Evolutionary conservation across 2,888 invertebrate genomes (phyloP).

Genomic region (Ichneumoninae sp.): DNA sequence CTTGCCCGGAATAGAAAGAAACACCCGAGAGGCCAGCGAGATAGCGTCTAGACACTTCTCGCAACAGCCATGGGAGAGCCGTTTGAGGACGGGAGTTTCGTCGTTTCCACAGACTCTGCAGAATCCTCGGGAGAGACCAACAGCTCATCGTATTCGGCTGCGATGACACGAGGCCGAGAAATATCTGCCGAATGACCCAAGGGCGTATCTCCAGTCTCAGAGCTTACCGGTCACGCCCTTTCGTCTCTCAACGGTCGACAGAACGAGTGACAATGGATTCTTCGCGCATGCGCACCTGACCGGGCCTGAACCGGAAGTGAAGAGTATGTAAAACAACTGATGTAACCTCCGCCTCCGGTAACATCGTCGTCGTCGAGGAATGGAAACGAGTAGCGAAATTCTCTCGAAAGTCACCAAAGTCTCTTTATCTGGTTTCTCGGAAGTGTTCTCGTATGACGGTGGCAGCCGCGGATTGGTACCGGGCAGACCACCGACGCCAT

Average conservation of each 20-base stretch:
- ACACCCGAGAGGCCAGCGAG: conserved; percentile 6
- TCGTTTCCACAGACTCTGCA: conserved; percentile 53
- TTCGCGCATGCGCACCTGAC: background rate
- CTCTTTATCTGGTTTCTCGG: conserved; percentile 78
- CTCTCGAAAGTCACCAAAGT: conserved; percentile 62
- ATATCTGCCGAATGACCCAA: no score
- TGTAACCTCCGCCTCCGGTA: conserved; percentile 38
- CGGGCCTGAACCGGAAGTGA: conserved; percentile 14
- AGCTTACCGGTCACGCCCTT: no score
- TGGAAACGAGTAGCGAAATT: conserved; percentile 54
- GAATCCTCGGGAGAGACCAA: conserved; percentile 46
- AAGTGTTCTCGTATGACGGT: conserved; percentile 77
- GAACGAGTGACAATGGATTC: background rate
- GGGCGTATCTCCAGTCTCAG: no score
- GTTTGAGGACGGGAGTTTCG: conserved; percentile 54
- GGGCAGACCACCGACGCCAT: conserved; percentile 65
- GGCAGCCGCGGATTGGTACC: conserved; percentile 74
- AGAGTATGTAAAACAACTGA: conserved; percentile 17
- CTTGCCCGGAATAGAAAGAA: conserved; percentile 61
- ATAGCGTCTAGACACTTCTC: conserved; percentile 57
- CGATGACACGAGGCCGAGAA: no score
- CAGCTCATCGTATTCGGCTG: background rate
- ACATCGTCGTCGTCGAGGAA: conserved; percentile 46
- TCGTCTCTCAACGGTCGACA: background rate
- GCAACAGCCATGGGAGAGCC: conserved; percentile 53